phyloP scores from a whole-genome alignment of 2,888 invertebrate species.

The Archips xylosteana region DNA sequence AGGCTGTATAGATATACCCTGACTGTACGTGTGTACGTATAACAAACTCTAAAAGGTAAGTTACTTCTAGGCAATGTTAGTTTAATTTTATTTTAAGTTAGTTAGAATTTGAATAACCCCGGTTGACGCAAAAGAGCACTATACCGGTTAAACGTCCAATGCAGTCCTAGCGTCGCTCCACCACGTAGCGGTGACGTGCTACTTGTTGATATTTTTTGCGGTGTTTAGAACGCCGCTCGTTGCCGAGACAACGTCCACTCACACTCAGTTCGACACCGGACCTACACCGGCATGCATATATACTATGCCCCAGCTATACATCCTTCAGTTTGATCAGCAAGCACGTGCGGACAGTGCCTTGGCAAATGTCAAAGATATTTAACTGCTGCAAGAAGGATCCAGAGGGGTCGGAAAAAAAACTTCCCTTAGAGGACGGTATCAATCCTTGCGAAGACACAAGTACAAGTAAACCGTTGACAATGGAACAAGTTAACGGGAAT shows the following conservation, averaged over 20 bases:
- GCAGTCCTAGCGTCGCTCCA: not conserved
- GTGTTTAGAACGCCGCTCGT: constrained; percentile 52
- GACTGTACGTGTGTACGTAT: too few species aligned
- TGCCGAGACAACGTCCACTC: constrained; percentile 61
- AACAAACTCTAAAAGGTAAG: too few species aligned
- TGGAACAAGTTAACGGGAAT: constrained; percentile 58
- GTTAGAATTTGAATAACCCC: not conserved
- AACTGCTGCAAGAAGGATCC: constrained; percentile 55
- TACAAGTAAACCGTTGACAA: constrained; percentile 20
- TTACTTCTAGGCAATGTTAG: not conserved
- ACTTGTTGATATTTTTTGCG: constrained; percentile 68
- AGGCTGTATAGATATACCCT: too few species aligned
- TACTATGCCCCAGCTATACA: constrained; percentile 60
- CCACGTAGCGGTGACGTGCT: constrained; percentile 55
- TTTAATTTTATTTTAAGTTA: not conserved
- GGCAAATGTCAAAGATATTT: constrained; percentile 59
- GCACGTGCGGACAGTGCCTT: constrained; percentile 25
- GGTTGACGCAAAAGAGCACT: not conserved
- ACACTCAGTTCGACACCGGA: constrained; percentile 62
- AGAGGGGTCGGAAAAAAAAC: constrained; percentile 48
- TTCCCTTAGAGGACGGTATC: not conserved
- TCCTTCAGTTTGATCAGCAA: constrained; percentile 53
- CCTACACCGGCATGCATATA: constrained; percentile 68
- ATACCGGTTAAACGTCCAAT: constrained; percentile 18
- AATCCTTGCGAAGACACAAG: constrained; percentile 43